Evolutionary conservation across 1,140 invertebrate genomes (phyloP).

Genomic region (Chrysopa pallens): DNA sequence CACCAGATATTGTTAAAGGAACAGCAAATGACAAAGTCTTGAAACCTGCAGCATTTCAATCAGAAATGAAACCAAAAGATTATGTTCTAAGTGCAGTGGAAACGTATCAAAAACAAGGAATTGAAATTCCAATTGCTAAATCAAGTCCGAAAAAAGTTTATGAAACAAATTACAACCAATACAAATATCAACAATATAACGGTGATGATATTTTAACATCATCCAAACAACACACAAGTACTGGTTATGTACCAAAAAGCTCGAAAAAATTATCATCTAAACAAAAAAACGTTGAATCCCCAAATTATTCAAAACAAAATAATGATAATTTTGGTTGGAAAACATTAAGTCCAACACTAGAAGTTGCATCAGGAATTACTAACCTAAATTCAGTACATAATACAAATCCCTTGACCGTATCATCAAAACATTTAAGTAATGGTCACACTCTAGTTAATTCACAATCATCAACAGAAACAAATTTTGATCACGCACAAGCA

Average conservation of each 20-base stretch:
- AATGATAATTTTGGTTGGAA: neutral
- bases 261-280: neutral
- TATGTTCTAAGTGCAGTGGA: neutral
- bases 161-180: neutral
- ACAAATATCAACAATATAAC: neutral
- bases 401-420: too few relatives aligned
- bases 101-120: neutral
- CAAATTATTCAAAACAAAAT: neutral
- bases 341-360: neutral
- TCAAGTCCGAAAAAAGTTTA: neutral
- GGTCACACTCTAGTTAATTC: neutral
- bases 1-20: neutral
- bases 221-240: neutral
- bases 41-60: neutral
- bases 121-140: neutral
- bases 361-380: neutral
- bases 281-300: neutral
- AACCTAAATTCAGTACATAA: too few relatives aligned
- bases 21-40: neutral
- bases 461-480: neutral
- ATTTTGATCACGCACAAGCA: neutral
- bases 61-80: too few relatives aligned
- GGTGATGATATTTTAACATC: neutral
- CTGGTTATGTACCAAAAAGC: neutral
- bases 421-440: too few relatives aligned